phyloP scores from a whole-genome alignment of 2,888 invertebrate genomes.

The Onthophagus sagittarius region DNA sequence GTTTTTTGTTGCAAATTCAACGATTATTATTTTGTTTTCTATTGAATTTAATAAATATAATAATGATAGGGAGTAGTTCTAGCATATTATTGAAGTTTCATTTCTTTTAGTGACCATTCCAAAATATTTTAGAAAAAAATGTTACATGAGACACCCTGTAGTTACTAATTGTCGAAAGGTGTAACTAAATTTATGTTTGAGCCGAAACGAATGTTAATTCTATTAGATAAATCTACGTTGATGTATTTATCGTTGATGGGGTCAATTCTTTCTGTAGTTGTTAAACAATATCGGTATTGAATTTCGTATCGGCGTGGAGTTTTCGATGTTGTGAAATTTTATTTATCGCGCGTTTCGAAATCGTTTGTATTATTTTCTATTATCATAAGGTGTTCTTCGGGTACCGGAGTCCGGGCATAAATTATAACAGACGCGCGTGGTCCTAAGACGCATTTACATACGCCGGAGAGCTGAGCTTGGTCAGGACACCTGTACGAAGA shows the following conservation, averaged over 20 bases:
- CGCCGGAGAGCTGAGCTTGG: not conserved
- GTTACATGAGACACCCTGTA: too few relatives aligned
- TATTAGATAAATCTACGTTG: not conserved
- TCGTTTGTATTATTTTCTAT: not conserved
- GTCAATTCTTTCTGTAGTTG: not conserved
- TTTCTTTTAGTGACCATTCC: too few relatives aligned
- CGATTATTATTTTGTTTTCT: too few relatives aligned
- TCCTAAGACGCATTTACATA: not conserved
- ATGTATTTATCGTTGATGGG: not conserved
- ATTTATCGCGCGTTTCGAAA: not conserved
- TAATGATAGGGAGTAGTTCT: too few relatives aligned
- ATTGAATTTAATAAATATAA: too few relatives aligned
- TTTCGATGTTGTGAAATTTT: not conserved
- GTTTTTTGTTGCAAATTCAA: too few relatives aligned
- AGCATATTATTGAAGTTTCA: too few relatives aligned
- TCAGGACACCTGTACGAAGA: not conserved
- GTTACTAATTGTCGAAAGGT: too few relatives aligned
- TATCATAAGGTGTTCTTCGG: not conserved
- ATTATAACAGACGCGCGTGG: not conserved
- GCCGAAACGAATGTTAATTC: not conserved
- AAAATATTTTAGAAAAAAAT: too few relatives aligned
- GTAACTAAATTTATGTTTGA: not conserved
- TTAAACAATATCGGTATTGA: not conserved
- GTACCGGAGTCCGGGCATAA: not conserved
- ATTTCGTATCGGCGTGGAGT: not conserved